Evolutionary conservation across 2,113 vertebrate species (phyloP).

Genomic region (Propithecus coquereli): DNA sequence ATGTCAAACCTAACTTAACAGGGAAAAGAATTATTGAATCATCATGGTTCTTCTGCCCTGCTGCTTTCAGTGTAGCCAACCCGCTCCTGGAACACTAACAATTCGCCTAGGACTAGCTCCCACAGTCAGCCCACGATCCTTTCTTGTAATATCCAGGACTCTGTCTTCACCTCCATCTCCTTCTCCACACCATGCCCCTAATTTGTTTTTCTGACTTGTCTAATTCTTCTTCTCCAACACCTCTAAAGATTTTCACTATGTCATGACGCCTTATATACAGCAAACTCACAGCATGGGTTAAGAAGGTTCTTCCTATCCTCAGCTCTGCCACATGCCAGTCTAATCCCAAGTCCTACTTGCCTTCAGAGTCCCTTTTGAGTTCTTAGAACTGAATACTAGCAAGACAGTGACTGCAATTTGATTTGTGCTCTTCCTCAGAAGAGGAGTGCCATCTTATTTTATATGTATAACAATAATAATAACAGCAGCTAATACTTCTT

Average conservation of each 20-base stretch:
- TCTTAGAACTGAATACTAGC: background rate
- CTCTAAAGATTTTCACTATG: background rate
- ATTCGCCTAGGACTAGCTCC: background rate
- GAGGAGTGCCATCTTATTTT: background rate
- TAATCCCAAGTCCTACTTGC: background rate
- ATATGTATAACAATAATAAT: background rate
- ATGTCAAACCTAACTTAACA: background rate
- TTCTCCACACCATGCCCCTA: background rate
- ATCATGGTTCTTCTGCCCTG: background rate
- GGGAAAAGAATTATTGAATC: background rate
- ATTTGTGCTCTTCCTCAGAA: background rate
- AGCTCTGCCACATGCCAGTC: background rate
- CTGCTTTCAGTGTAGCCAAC: background rate
- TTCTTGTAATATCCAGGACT: background rate
- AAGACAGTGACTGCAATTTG: background rate
- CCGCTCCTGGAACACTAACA: background rate
- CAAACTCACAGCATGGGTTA: background rate
- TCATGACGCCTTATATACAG: background rate
- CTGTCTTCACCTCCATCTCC: background rate
- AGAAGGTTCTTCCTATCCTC: too few species aligned
- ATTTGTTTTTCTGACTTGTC: background rate
- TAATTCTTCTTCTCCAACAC: background rate
- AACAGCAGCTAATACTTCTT: background rate
- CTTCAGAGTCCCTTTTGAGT: background rate
- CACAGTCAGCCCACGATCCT: background rate